A percentile compares a stretch with the other conserved stretches of the same genome.
Conservation (phyloP, 2,888 invertebrate species). For the Boloria euphrosyne region DNA sequence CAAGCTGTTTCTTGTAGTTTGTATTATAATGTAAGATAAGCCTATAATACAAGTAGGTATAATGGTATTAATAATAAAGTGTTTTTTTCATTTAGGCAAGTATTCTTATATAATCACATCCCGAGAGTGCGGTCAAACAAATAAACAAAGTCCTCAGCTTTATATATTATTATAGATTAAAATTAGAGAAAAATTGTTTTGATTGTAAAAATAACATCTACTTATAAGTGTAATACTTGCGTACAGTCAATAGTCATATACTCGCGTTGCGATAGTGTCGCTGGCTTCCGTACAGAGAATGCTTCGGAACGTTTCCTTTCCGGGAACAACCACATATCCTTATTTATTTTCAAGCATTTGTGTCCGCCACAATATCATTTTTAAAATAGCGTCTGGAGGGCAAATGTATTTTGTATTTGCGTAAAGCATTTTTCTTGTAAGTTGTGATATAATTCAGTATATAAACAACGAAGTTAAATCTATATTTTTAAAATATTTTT, state of each 20-base stretch:
- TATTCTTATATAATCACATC: too few relatives aligned
- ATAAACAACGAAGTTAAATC: too few relatives aligned
- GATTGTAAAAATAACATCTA: neutral
- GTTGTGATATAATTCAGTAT: neutral
- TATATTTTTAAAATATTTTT: too few relatives aligned
- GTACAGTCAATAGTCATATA: conserved; percentile 5
- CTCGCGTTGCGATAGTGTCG: conserved; percentile 16
- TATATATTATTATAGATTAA: neutral
- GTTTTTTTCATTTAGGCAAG: too few relatives aligned
- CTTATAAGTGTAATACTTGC: conserved; percentile 4
- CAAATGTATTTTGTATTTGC: conserved; percentile 5
- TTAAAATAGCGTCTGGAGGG: conserved; percentile 8
- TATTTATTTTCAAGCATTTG: conserved; percentile 37
- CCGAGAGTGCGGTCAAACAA: too few relatives aligned
- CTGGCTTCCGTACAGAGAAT: conserved; percentile 31
- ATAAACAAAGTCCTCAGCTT: too few relatives aligned
- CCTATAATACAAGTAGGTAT: too few relatives aligned
- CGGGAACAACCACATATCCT: conserved; percentile 35
- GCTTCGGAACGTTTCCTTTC: conserved; percentile 27
- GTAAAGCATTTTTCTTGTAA: neutral
- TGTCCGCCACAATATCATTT: conserved; percentile 12
- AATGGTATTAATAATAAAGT: too few relatives aligned
- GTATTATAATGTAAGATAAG: too few relatives aligned
- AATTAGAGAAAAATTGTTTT: neutral
- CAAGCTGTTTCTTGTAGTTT: too few relatives aligned